Base-by-base conservation (phyloP, 2,888 invertebrate species). In the Leptura quadrifasciata region DNA sequence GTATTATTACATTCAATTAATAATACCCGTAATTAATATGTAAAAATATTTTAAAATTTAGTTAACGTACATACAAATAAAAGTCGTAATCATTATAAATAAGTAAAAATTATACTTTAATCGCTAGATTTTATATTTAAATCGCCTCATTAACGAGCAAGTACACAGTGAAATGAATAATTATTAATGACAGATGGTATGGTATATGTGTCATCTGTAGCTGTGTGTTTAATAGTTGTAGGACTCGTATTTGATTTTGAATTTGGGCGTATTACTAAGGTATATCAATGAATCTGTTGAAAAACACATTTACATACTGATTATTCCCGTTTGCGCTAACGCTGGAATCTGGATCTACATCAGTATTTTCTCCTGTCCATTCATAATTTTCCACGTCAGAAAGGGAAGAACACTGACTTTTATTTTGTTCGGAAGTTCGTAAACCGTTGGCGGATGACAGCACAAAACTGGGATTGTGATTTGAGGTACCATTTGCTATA, bases 341-440 rank as follows among this genome's bases (percentile, higher is more conserved):
- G 18, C 85, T 86, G 9, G 86, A 84, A 76, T 88, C 88, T 67
- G 86, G 80, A 83, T 93, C 93, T 18, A 90, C 90, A 79, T 93
- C 92, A 18, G 90, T 93, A 74, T 90, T 91, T 69, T 85, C 86
- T 1, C 94, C 95, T 85, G 93, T 94, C 88, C 95, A 95, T 88
- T 95, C 95, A 89, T 94, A 95, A 88, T 94, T 95, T 88, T 95
- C 95, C 12, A 93, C 94, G 85, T 95, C 95, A 4, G 95, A 95
- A 81, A 95, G 91, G 74, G 91, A 91, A 55, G 90, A 90, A 84
- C 90, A 91, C 83, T 90, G 90, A 84, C 90, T 90, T 84, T 87
- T 89, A 54, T 81, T 79, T 55, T 78, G 79, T 10, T 80, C 81
- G 58, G 77, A 78, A 61, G 69, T 78, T 52, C 65, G 15, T 67